These are phyloP conservation scores for Aspidapion aeneum DNA, from an alignment of 2,888 invertebrate species.

Conservation along the genomic window DNA sequence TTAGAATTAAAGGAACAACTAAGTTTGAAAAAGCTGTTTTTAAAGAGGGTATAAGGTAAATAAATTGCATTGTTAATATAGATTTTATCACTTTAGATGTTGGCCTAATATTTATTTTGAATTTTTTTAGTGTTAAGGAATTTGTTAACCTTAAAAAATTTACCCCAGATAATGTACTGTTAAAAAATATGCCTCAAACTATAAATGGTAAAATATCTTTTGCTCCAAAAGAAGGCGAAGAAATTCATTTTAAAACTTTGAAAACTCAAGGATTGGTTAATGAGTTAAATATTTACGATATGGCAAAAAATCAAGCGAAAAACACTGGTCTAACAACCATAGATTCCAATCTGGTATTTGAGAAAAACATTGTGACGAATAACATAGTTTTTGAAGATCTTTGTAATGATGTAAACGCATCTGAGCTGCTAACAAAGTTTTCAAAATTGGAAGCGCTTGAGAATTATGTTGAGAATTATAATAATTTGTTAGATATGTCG, in stretches of 20 bases:
- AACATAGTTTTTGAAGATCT: slow-evolving; percentile 39
- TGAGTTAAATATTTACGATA: slow-evolving; percentile 34
- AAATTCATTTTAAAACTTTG: slow-evolving; percentile 35
- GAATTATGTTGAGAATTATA: slow-evolving; percentile 42
- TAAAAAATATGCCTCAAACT: slow-evolving; percentile 43
- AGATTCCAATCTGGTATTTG: slow-evolving; percentile 37
- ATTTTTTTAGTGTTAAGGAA: slow-evolving; percentile 38
- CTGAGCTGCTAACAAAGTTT: slow-evolving; percentile 38
- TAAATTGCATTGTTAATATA: background rate
- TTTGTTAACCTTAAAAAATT: slow-evolving; percentile 41
- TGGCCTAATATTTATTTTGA: background rate
- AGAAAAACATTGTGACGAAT: slow-evolving; percentile 34
- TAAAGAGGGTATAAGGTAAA: slow-evolving; percentile 41
- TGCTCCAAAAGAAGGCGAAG: slow-evolving; percentile 16
- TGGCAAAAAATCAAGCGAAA: slow-evolving; percentile 40
- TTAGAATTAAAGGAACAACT: slow-evolving; percentile 49
- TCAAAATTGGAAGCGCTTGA: slow-evolving; percentile 31
- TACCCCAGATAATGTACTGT: slow-evolving; percentile 40
- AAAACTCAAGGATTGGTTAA: slow-evolving; percentile 40
- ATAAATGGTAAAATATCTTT: slow-evolving; percentile 45
- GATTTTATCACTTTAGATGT: background rate
- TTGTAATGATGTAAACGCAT: slow-evolving; percentile 40
- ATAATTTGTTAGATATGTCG: slow-evolving; percentile 37
- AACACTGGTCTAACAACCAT: slow-evolving; percentile 34
- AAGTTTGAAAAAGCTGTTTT: slow-evolving; percentile 47